These are phyloP conservation scores for Myopa tessellatipennis DNA, from an alignment of 2,888 invertebrate genomes.

Conservation along the genomic window DNA sequence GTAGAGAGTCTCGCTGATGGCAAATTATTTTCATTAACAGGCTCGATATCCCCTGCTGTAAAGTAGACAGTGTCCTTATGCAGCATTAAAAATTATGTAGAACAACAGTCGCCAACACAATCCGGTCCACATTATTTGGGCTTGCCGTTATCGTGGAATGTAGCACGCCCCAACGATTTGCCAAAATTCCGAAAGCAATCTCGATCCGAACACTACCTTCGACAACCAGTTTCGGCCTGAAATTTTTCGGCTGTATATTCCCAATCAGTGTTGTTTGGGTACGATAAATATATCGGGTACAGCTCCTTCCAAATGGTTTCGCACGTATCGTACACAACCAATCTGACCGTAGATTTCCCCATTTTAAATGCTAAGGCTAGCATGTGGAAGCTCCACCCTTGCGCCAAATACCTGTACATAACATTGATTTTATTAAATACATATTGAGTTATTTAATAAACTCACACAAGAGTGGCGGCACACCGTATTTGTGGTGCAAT, in stretches of 20 bases:
- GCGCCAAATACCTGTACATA: background rate
- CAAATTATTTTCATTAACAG: background rate
- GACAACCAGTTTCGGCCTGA: background rate
- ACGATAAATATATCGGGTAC: too few relatives aligned
- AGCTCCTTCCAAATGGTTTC: too few relatives aligned
- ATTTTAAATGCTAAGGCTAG: too few relatives aligned
- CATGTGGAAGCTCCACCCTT: too few relatives aligned
- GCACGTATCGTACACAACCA: too few relatives aligned
- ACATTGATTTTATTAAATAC: background rate
- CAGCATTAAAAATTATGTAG: slow-evolving; percentile 8
- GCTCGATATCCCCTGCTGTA: background rate
- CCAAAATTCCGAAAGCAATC: slow-evolving; percentile 4
- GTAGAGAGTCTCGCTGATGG: background rate
- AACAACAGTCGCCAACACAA: background rate
- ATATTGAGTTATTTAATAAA: background rate
- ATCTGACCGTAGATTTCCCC: too few relatives aligned
- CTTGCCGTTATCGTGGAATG: background rate
- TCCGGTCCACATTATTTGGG: background rate
- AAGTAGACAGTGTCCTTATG: background rate
- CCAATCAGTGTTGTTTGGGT: too few relatives aligned
- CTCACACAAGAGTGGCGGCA: background rate
- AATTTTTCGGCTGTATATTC: too few relatives aligned
- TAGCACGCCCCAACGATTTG: slow-evolving; percentile 1
- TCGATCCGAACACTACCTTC: slow-evolving; percentile 12
- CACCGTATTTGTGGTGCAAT: background rate